Evolutionary conservation across 2,888 invertebrate species (phyloP), one percentile per base, ranked within the genome.

Genomic region (Scaptomyza polygonia): DNA sequence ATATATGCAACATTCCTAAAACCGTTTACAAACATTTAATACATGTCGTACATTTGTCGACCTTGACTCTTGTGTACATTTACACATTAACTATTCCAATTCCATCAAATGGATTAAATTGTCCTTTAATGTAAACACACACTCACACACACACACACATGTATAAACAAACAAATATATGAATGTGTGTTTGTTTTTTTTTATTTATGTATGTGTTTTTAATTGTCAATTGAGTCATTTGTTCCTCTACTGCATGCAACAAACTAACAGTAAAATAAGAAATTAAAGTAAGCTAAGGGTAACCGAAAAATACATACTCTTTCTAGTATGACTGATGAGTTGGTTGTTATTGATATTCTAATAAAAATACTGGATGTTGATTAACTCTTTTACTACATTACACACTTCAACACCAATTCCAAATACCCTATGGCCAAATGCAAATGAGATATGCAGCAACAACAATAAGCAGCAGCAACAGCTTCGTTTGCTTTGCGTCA

Each of bases 221-320:
- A 84, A 86, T 86, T 86, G 79, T 84, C 63, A 74, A 64, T 66
- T 61, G 73, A 64, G 34, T 51, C 32, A 55, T 54, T 57, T 58
- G 43, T 59, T 55, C 71, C 56, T 66, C 51, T 75, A 63, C 53
- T 66, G 71, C 85, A 78, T 85, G 79, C 85, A 75, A 81, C 65
- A 43, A 16, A 67, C 16, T 16, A 53, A 57, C 47, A 48, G 21
- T 32, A 39, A 36, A 55, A 40, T 34, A 65, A 53, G 45, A 27
- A 32, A 6, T n/a, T 4, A 32, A 9, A n/a, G 1, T 1, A 9
- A 9, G 1, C 3, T 18, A 9, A 6, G 1, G 9, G 5, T 32
- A 21, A 32, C 32, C n/a, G 18, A n/a, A 8, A 9, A 0, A 3
- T 18, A n/a, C 9, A 48, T 48, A 48, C 18, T 4, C 48, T 48